These are phyloP conservation scores for Pegoplata infirma DNA, from an alignment of 2,888 invertebrate species.

Conservation along the genomic window DNA sequence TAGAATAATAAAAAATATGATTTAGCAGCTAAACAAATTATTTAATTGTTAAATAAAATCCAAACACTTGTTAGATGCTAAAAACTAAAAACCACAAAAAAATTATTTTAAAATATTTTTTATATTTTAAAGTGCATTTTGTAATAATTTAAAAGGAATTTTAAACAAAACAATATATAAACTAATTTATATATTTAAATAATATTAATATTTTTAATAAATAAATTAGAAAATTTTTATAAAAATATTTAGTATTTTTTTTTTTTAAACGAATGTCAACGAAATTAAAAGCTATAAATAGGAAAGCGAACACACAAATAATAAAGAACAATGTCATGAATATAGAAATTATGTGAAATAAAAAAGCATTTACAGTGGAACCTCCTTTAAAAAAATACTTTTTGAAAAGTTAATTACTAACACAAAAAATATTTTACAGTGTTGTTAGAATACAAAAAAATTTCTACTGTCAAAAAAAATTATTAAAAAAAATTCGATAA, in stretches of 20 bases:
- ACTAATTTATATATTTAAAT: too few species aligned
- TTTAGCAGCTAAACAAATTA: not conserved
- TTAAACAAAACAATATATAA: not conserved
- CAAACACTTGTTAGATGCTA: not conserved
- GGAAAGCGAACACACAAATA: too few species aligned
- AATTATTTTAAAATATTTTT: not conserved
- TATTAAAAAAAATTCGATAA: too few species aligned
- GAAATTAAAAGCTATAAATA: not conserved
- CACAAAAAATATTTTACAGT: too few species aligned
- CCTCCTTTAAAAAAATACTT: too few species aligned
- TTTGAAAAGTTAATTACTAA: too few species aligned
- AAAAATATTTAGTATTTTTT: not conserved
- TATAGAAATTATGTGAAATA: not conserved
- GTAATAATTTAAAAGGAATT: slow-evolving; percentile 1
- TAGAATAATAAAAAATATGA: too few species aligned
- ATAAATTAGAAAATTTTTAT: not conserved
- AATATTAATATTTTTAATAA: too few species aligned
- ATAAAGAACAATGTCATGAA: not conserved
- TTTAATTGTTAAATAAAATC: not conserved
- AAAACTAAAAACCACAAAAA: not conserved
- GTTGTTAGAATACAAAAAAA: too few species aligned
- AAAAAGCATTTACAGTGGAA: not conserved
- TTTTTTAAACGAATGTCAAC: not conserved
- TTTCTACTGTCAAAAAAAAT: too few species aligned
- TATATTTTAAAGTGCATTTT: slow-evolving; percentile 16